These are phyloP conservation scores for Leistus spinibarbis DNA, from an alignment of 2,888 invertebrate species.

Conservation along the genomic window DNA sequence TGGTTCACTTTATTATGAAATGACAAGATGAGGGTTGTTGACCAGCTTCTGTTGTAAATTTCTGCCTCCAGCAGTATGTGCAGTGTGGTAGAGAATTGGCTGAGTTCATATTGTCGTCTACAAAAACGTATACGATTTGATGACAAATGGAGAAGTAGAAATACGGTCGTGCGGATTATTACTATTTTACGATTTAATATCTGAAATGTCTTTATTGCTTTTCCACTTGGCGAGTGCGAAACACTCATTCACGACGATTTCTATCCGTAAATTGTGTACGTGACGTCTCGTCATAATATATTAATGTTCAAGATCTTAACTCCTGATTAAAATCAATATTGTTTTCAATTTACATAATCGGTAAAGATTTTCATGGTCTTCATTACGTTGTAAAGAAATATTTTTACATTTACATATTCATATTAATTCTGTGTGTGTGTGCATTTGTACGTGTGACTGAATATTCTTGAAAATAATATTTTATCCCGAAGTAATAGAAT, in stretches of 20 bases:
- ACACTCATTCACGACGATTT: not conserved
- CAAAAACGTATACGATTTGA: slow-evolving; percentile 20
- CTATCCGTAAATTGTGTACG: not conserved
- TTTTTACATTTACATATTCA: too few relatives aligned
- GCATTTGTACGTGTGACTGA: too few relatives aligned
- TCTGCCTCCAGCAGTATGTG: slow-evolving; percentile 44
- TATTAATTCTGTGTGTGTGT: too few relatives aligned
- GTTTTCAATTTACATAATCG: not conserved
- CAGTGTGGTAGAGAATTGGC: too few relatives aligned
- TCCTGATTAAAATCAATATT: not conserved
- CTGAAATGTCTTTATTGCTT: slow-evolving; percentile 23
- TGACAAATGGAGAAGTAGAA: slow-evolving; percentile 17
- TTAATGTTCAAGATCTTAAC: not conserved
- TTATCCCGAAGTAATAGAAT: too few relatives aligned
- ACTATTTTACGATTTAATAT: slow-evolving; percentile 20
- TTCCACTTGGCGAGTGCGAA: not conserved
- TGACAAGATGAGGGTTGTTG: not conserved
- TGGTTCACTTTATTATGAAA: not conserved
- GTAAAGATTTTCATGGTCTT: too few relatives aligned
- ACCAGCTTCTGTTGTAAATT: not conserved
- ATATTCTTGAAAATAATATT: too few relatives aligned
- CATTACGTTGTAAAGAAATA: too few relatives aligned
- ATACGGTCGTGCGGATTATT: slow-evolving; percentile 8
- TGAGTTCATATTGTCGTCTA: not conserved
- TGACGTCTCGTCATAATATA: not conserved